Conservation (phyloP, 2,888 invertebrate genomes). For the Archaeoteleia sp. region DNA sequence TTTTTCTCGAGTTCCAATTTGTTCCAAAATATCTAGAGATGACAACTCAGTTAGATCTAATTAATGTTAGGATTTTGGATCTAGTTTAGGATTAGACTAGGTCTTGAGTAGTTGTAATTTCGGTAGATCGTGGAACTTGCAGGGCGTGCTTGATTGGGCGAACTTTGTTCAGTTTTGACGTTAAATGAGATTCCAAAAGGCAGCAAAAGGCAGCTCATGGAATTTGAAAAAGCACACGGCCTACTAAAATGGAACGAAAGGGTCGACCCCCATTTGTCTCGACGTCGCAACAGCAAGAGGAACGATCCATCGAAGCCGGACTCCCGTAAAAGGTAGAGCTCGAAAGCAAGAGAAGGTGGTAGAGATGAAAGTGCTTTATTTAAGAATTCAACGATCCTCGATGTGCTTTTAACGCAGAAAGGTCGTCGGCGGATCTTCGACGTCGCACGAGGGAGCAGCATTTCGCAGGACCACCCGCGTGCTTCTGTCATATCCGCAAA, state of each 20-base stretch:
- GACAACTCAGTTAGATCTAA: too few species aligned
- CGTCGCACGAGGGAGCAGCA: slow-evolving; percentile 21
- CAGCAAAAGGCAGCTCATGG: background rate
- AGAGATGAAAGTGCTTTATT: slow-evolving; percentile 54
- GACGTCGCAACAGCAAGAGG: slow-evolving; percentile 26
- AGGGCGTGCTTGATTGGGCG: too few species aligned
- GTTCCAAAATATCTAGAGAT: too few species aligned
- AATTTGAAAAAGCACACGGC: slow-evolving; percentile 10
- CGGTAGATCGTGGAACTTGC: too few species aligned
- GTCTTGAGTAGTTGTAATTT: too few species aligned
- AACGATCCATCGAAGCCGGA: slow-evolving; percentile 54
- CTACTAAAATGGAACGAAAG: slow-evolving; percentile 16
- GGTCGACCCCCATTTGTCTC: slow-evolving; percentile 49
- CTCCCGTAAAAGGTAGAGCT: slow-evolving; percentile 19
- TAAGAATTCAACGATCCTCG: slow-evolving; percentile 47
- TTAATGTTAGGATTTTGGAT: too few species aligned
- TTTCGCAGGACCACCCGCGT: slow-evolving; percentile 16
- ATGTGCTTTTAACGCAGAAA: slow-evolving; percentile 34
- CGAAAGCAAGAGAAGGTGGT: background rate
- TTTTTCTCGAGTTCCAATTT: too few species aligned
- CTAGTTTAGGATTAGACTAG: too few species aligned
- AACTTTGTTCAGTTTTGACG: background rate
- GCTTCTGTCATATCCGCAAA: slow-evolving; percentile 14
- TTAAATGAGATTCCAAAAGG: background rate
- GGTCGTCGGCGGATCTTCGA: slow-evolving; percentile 54